Evolutionary conservation across 2,113 vertebrate genomes (phyloP).

Genomic region (Heterotilapia buettikoferi): DNA sequence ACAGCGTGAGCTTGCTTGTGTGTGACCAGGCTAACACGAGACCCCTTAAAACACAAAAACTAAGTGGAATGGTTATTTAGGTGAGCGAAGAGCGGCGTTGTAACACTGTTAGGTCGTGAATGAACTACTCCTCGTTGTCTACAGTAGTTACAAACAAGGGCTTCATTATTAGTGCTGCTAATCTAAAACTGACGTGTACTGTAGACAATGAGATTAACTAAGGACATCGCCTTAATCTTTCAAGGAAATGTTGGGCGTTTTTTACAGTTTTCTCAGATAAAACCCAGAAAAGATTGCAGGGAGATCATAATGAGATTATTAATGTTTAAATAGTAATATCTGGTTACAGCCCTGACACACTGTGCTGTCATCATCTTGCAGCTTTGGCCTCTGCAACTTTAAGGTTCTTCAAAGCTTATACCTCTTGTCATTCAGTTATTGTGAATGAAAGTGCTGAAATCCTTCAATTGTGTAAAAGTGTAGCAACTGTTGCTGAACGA

Average conservation of each 20-base stretch:
- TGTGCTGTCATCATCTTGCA: not conserved
- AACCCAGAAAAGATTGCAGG: not conserved
- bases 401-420: not conserved
- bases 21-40: not conserved
- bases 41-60: not conserved
- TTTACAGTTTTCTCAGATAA: not conserved
- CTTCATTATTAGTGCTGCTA: not conserved
- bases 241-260: not conserved
- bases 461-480: not conserved
- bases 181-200: not conserved
- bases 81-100: not conserved
- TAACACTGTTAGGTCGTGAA: not conserved
- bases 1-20: not conserved
- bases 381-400: not conserved
- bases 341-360: not conserved
- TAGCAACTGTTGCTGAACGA: not conserved
- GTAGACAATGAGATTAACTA: constrained; percentile 3
- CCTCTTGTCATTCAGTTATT: not conserved
- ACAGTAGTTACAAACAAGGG: not conserved
- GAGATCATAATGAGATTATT: not conserved
- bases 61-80: not conserved
- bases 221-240: not conserved
- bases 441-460: not conserved
- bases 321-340: not conserved
- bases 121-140: not conserved